Percentiles rank a stretch among this genome's conserved stretches.
Evolutionary conservation across 2,888 invertebrate species (phyloP).

Genomic region (Drosophila cyrtoloma): DNA sequence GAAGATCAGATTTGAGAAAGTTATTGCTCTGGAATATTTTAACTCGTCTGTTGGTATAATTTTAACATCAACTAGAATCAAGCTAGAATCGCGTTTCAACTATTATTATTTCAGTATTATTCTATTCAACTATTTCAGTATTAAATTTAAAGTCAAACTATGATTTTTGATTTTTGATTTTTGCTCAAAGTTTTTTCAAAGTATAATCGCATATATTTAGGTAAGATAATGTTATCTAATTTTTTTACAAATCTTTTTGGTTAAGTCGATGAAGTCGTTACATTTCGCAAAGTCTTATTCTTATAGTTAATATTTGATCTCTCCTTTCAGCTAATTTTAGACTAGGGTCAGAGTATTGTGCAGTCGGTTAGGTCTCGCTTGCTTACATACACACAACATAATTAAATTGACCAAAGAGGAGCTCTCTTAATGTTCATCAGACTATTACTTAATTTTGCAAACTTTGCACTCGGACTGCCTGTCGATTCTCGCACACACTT

Average conservation of each 20-base stretch:
- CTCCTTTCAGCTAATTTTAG: no score
- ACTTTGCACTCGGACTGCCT: constrained; percentile 8
- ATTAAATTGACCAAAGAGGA: constrained; percentile 3
- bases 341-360: background rate
- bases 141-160: background rate
- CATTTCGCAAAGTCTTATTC: background rate
- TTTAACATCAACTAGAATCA: background rate
- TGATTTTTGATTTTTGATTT: no score
- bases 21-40: background rate
- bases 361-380: background rate
- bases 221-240: background rate
- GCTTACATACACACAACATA: background rate
- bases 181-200: background rate
- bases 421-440: background rate
- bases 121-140: background rate
- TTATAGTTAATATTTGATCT: background rate
- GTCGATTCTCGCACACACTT: constrained; percentile 13
- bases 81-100: background rate
- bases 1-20: background rate
- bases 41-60: background rate
- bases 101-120: background rate
- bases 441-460: constrained; percentile 6
- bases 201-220: no score
- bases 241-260: background rate
- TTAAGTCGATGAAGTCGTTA: background rate